Evolutionary conservation across 1,140 invertebrate species (phyloP).

Genomic region (Brachionus koreanus): DNA sequence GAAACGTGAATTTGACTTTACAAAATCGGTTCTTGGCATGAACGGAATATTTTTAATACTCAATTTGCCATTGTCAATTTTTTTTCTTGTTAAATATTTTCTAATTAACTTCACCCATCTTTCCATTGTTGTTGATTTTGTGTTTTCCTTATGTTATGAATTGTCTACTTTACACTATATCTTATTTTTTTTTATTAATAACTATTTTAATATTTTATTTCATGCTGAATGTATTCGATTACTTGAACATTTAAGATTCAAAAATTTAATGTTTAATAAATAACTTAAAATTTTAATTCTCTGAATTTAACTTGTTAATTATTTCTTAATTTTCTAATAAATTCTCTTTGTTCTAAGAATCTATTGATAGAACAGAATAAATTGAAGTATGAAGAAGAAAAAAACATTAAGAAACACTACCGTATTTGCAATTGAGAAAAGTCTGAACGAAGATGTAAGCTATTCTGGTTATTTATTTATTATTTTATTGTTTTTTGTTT

Average conservation of each 20-base stretch:
- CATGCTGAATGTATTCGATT: background rate
- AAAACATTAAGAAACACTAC: no score
- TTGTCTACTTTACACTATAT: slow-evolving; percentile 28
- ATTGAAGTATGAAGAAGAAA: no score
- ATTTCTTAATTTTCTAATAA: background rate
- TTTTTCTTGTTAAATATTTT: slow-evolving; percentile 27
- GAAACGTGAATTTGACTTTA: slow-evolving; percentile 7
- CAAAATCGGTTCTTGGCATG: background rate
- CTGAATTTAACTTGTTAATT: background rate
- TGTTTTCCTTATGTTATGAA: slow-evolving; percentile 7
- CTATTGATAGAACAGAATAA: no score
- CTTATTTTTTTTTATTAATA: slow-evolving; percentile 6
- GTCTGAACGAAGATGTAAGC: no score
- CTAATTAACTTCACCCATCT: background rate
- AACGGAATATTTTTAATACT: slow-evolving; percentile 38
- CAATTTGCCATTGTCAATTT: slow-evolving; percentile 27
- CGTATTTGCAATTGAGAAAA: no score
- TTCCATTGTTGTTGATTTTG: background rate
- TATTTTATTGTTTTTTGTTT: no score
- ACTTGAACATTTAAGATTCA: background rate
- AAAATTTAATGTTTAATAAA: background rate
- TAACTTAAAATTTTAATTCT: background rate
- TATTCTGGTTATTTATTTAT: no score
- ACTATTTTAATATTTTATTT: slow-evolving; percentile 31
- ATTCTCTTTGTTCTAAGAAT: no score